Evolutionary conservation across 2,888 invertebrate species (phyloP), one percentile per base, ranked within the genome.

Genomic region (Rhaphigaster nebulosa): DNA sequence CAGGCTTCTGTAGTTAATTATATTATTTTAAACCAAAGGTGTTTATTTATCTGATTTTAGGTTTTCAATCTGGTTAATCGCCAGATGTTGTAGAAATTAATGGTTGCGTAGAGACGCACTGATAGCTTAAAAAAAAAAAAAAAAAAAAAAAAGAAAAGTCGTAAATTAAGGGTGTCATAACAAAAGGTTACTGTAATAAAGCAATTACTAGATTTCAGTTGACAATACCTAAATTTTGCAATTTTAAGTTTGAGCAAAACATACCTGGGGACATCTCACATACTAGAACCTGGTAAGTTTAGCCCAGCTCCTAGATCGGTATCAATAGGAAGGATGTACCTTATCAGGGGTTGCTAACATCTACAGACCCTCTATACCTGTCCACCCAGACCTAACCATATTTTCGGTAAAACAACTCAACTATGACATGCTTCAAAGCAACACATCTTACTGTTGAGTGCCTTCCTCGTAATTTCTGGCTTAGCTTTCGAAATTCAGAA

Each of bases 251-350:
- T 18, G 18, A n/a, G 45, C 0, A 45, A 26, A 45, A 15, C 3
- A 23, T 23, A 45, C n/a, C 6, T 84, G 45, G 13, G 38, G 18
- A 84, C 20, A 34, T 5, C 34, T 20, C 34, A 70, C 29, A 0
- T 3, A 29, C 65, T 29, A 12, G 56, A 29, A 20, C 13, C 41
- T 41, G 23, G 41, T 26, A 4, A 6, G 41, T 26, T 26, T 84
- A 84, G 45, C 41, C 45, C 45, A 84, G 45, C 26, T 45, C 84
- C 45, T n/a, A 84, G 84, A 84, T 84, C 10, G 1, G 26, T 84
- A 84, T 84, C 84, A 45, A 45, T 70, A 84, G 84, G 41, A 80
- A 80, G 80, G 84, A 84, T n/a, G 70, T 45, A 41, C 26, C 41
- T 84, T 84, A 84, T 84, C 84, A 84, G 26, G 45, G n/a, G 84